Base-by-base conservation (phyloP, 2,113 vertebrate species). In the Ciconia stormi region DNA sequence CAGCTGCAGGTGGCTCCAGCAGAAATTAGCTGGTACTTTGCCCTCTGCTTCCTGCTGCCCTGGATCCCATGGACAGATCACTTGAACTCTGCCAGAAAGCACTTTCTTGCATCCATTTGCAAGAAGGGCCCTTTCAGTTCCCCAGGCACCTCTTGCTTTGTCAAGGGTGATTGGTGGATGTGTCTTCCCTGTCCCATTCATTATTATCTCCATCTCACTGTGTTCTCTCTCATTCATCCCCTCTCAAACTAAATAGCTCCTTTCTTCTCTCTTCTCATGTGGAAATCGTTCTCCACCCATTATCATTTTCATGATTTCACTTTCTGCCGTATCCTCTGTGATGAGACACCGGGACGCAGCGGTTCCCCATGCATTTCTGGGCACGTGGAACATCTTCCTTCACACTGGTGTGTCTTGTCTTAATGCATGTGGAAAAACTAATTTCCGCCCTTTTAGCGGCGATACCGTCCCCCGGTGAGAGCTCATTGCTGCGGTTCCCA, bases 401-500 rank as follows among this genome's bases (percentile, higher is more conserved):
- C 91, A 90, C 0, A 2, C 86, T 73, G 74, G 36, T 2, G 0
- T 90, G 89, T 94, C 94, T 74, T 86, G 93, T 81, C 95, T 94
- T 92, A 95, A 96, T 95, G 95, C 94, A 96, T 94, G 96, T 89
- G 93, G 94, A 97, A 97, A 95, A 96, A 95, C 53, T 96, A 27
- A 95, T 97, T 96, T 95, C 87, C 58, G 90, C 46, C 83, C 83
- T 87, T 81, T 81, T 50, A 87, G 87, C 26, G 59, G 59, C 0
- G 7, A 81, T 15, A 29, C 38, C 14, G 16, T 53, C 55, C 89
- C 95, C 80, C 0, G 3, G 80, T 52, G 87, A 94, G 91, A 95
- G 87, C 72, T 81, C 89, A 29, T 1, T 49, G 76, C 76, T 87
- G 50, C 7, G 0, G 10, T 32, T 73, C 46, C 71, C 71, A 73